Conservation (phyloP, 2,113 vertebrate genomes). For the Hassar affinis region DNA sequence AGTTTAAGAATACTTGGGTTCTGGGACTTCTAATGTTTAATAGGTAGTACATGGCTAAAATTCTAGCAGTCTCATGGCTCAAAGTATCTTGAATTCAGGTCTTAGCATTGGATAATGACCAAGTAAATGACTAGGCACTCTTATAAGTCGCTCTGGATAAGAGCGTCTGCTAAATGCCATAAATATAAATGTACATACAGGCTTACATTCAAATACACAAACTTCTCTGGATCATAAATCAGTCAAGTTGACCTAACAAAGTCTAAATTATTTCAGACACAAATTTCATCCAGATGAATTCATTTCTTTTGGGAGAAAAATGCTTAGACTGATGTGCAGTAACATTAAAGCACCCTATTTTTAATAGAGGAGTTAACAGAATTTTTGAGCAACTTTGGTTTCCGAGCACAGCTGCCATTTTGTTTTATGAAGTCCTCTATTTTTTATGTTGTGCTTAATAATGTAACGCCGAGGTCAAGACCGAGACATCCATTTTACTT, state of each 20-base stretch:
- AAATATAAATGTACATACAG: too few relatives aligned
- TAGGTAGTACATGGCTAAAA: too few relatives aligned
- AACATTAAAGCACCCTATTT: constrained; percentile 41
- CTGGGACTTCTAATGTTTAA: too few relatives aligned
- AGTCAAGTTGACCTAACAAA: not conserved
- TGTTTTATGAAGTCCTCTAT: constrained; percentile 61
- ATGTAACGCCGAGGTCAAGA: constrained; percentile 22
- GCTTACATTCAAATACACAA: not conserved
- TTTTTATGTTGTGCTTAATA: constrained; percentile 51
- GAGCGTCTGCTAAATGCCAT: too few relatives aligned
- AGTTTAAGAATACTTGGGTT: too few relatives aligned
- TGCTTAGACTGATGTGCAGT: constrained; percentile 30
- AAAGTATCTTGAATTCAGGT: too few relatives aligned
- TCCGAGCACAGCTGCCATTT: constrained; percentile 43
- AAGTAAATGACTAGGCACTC: too few relatives aligned
- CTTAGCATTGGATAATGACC: too few relatives aligned
- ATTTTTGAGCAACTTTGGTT: constrained; percentile 50
- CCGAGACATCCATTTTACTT: not conserved
- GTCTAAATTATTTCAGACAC: not conserved
- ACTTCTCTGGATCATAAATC: not conserved
- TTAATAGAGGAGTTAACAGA: constrained; percentile 20
- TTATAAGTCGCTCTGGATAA: too few relatives aligned
- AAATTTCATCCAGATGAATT: not conserved
- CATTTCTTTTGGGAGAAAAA: not conserved
- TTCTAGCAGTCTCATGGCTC: too few relatives aligned